Evolutionary conservation across 2,113 vertebrate genomes (phyloP), one percentile per base, ranked within the genome.

Genomic region (Strix uralensis): DNA sequence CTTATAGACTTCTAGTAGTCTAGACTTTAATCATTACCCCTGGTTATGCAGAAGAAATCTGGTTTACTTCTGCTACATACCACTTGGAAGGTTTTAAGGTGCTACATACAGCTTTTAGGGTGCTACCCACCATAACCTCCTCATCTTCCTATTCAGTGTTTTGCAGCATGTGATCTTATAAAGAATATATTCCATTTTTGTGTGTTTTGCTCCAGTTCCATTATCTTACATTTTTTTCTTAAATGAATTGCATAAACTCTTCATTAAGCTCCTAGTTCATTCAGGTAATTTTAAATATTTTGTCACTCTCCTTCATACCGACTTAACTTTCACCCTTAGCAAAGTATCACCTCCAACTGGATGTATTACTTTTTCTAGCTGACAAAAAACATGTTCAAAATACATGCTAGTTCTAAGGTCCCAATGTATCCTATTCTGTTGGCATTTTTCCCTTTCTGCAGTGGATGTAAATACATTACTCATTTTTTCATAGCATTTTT

Each of bases 401-500:
- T 36, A 22, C 0, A 1, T 66, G 30, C 27, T 81, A 22, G 26
- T 52, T 86, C 69, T 0, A 3, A 77, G 49, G 17, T 73, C 36
- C 29, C 11, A 23, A 2, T 16, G 40, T 72, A 40, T 69, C 36
- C 22, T 17, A 5, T 86, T 86, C 72, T 61, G 30, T 2, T 82
- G 72, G 54, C 38, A 14, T 77, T 87, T 91, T 81, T 8, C 49
- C n/a, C 47, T 84, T 72, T 71, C 65, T 51, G 54, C 40, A 59
- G 69, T 27, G 4, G 7, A 38, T 55, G 58, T 47, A 81, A 93
- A 82, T 89, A 49, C 49, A 44, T 81, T 77, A 9, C 69, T 93
- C 27, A 52, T 72, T 93, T 92, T 95, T 85, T 30, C 36, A 7
- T 42, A 72, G 21, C 30, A 52, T 72, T 93, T 92, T 95, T 85